phyloP scores from a whole-genome alignment of 2,797 vertebrate genomes.

The Percopsis omiscomaycus region DNA sequence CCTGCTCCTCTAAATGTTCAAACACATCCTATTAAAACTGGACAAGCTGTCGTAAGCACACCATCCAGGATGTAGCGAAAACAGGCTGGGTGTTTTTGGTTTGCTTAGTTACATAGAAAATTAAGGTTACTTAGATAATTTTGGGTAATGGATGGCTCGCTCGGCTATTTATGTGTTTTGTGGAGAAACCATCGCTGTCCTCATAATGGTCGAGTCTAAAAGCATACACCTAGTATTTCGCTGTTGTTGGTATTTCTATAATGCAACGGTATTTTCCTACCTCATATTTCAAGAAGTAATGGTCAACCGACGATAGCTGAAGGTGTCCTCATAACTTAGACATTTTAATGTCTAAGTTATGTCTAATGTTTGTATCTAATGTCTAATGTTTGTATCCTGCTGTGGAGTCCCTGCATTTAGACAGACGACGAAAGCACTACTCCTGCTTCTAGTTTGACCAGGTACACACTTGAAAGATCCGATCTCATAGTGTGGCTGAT shows the following conservation, averaged over 20 bases:
- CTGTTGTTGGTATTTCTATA: constrained; percentile 13
- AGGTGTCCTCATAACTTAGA: constrained; percentile 30
- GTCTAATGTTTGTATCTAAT: constrained; percentile 1
- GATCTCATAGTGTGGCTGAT: constrained; percentile 41
- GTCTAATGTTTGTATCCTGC: neutral
- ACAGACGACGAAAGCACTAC: neutral
- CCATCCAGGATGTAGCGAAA: neutral
- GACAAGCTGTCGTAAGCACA: constrained; percentile 9
- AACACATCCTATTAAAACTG: constrained; percentile 14
- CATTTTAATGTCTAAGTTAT: constrained; percentile 33
- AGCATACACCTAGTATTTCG: neutral
- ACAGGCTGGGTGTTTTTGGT: neutral
- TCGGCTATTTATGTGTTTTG: neutral
- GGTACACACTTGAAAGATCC: constrained; percentile 60
- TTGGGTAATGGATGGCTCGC: constrained; percentile 1
- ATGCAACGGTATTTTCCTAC: constrained; percentile 6
- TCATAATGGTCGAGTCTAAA: neutral
- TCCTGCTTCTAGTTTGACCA: constrained; percentile 43
- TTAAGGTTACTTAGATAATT: neutral
- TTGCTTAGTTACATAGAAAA: neutral
- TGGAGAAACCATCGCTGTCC: neutral
- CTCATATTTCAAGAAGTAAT: constrained; percentile 34
- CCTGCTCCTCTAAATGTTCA: constrained; percentile 20
- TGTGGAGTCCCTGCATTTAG: constrained; percentile 38
- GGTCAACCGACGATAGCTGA: constrained; percentile 37